Conservation (phyloP, 2,888 invertebrate genomes). For the Silvanus unidentatus region DNA sequence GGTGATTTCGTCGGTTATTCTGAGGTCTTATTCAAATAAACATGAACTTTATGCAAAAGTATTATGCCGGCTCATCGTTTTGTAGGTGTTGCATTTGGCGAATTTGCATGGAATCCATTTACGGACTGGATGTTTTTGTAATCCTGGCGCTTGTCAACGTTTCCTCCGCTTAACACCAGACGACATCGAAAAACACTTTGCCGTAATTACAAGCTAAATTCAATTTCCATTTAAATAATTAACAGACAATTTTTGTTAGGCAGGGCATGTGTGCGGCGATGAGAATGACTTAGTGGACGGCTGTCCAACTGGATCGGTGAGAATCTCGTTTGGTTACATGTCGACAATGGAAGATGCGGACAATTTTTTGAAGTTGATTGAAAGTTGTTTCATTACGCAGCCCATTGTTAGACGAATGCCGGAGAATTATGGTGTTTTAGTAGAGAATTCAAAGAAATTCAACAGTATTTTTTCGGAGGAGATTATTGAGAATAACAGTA, state of each 20-base stretch:
- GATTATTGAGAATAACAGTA: neutral
- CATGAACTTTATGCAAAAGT: too few relatives aligned
- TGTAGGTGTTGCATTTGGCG: constrained; percentile 81
- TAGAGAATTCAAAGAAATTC: neutral
- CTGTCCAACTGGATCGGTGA: constrained; percentile 83
- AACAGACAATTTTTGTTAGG: constrained; percentile 37
- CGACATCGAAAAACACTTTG: constrained; percentile 70
- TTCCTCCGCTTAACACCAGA: constrained; percentile 64
- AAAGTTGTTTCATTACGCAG: constrained; percentile 63
- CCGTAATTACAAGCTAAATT: constrained; percentile 44
- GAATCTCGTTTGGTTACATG: constrained; percentile 91
- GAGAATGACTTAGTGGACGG: constrained; percentile 79
- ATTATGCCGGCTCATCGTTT: too few relatives aligned
- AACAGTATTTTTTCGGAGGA: neutral
- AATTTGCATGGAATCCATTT: constrained; percentile 79
- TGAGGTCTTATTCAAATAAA: constrained; percentile 55
- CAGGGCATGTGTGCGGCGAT: constrained; percentile 90
- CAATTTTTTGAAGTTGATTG: constrained; percentile 66
- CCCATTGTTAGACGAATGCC: constrained; percentile 43
- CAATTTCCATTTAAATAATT: neutral
- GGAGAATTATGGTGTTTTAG: constrained; percentile 3
- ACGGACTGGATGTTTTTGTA: constrained; percentile 94
- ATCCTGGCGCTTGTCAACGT: constrained; percentile 88
- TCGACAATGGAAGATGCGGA: constrained; percentile 70
- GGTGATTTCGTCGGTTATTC: constrained; percentile 81